phyloP scores from a whole-genome alignment of 1,140 invertebrate species.

The Parapsyche elsis region DNA sequence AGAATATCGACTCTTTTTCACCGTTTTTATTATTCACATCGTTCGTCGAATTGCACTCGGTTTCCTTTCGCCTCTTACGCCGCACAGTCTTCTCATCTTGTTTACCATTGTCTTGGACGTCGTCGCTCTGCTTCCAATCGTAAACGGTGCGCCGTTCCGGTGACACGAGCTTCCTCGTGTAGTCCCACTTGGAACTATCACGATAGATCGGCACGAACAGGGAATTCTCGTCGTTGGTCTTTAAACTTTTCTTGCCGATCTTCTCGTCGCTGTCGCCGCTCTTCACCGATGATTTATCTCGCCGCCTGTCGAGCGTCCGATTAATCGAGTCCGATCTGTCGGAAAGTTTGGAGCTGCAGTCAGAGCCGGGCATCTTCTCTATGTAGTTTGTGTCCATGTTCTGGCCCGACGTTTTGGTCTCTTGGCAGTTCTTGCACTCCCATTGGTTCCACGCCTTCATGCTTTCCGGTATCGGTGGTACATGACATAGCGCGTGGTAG shows the following conservation, averaged over 20 bases:
- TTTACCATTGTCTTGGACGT: constrained; percentile 15
- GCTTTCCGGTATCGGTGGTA: constrained; percentile 70
- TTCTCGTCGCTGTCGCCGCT: constrained; percentile 50
- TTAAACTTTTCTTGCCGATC: constrained; percentile 31
- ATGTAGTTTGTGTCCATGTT: constrained; percentile 46
- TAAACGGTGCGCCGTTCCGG: constrained; percentile 25
- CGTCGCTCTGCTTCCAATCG: constrained; percentile 42
- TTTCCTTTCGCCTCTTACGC: neutral
- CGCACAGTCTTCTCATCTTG: neutral
- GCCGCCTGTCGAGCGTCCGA: constrained; percentile 36
- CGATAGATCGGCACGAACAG: constrained; percentile 38
- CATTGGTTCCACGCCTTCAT: constrained; percentile 68
- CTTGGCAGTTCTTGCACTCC: constrained; percentile 70
- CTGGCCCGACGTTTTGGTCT: constrained; percentile 59
- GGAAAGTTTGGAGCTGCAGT: constrained; percentile 51
- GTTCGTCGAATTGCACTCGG: neutral
- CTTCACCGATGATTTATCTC: constrained; percentile 48
- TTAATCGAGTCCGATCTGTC: constrained; percentile 50
- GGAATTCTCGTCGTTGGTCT: constrained; percentile 41
- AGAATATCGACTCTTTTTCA: constrained; percentile 45
- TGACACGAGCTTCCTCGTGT: constrained; percentile 41
- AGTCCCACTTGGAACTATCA: constrained; percentile 45
- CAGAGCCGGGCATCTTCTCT: constrained; percentile 49
- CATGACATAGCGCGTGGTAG: constrained; percentile 82
- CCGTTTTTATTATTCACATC: constrained; percentile 1